Base-by-base conservation (phyloP, 92 coral and sea anemone species). In the Porites rus region DNA sequence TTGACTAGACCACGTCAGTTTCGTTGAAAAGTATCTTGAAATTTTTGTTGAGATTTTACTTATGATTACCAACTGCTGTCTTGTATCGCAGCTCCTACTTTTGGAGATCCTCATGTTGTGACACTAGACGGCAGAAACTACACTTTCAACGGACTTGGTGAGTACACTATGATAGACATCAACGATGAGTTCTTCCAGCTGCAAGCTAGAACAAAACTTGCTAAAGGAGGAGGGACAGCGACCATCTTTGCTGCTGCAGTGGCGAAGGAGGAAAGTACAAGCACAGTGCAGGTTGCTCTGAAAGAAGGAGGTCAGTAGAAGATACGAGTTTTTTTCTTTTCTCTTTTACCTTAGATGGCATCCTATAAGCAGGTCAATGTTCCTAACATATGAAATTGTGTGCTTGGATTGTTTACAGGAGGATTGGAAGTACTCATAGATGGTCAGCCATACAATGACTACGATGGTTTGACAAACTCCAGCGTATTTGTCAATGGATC, bases 121-220 rank as follows among this genome's bases (percentile, higher is more conserved):
- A 92, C 90, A 2, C 84, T 92, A 46, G 94, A 92, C 80, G 79
- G 85, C 22, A 53, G 31, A 66, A 90, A 85, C 90, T 90, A 90
- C 86, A 90, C 92, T 4, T 90, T 90, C 59, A 90, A 92, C 58
- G 94, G 94, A 10, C 87, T 92, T 3, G 94, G 94, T 14, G 94
- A 92, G 65, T 92, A 69, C 56, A 77, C 82, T 1, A 92, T 92
- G 94, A 46, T 92, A 56, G 87, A 84, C 69, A 82, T 83, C 25
- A 70, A 69, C 31, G 77, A 80, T 17, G 71, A 78, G 6, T 72
- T 63, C 69, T 92, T 92, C 69, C 84, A 88, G 82, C 78, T 92
- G 13, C 94, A 92, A 80, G 84, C 90, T 65, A 85, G 92, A 60
- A 91, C 94, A 53, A 81, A 81, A 77, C 83, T 64, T 6, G 88